Percentiles rank a stretch among this genome's conserved stretches.
These are phyloP conservation scores for Aspidapion aeneum DNA, from an alignment of 2,888 invertebrate species.

Conservation along the genomic window DNA sequence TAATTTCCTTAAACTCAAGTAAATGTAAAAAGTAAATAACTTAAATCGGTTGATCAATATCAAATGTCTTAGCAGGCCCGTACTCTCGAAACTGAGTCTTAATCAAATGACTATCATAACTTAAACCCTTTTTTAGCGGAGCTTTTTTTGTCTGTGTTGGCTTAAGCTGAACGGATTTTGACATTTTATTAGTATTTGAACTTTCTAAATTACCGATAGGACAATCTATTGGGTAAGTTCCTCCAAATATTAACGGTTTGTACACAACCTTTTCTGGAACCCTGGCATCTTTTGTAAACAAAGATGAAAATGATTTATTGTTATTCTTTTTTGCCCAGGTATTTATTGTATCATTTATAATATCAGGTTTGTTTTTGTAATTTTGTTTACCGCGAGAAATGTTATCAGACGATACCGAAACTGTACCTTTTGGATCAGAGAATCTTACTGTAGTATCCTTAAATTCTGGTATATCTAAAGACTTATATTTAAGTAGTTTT, in stretches of 20 bases:
- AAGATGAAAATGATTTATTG: slow-evolving; percentile 41
- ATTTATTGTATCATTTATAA: slow-evolving; percentile 62
- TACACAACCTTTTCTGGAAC: slow-evolving; percentile 44
- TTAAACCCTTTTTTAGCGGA: slow-evolving; percentile 9
- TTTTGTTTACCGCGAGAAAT: background rate
- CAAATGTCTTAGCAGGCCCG: slow-evolving; percentile 53
- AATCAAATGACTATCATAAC: slow-evolving; percentile 3
- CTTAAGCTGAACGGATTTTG: background rate
- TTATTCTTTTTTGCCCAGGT: slow-evolving; percentile 53
- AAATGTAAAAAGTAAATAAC: background rate
- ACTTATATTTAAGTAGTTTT: slow-evolving; percentile 43
- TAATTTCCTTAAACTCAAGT: too few relatives aligned
- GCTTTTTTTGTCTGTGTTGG: slow-evolving; percentile 13
- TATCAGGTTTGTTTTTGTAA: slow-evolving; percentile 47
- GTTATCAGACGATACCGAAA: slow-evolving; percentile 43
- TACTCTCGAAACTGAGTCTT: slow-evolving; percentile 42
- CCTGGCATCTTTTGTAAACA: slow-evolving; percentile 39
- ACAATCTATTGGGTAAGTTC: slow-evolving; percentile 82
- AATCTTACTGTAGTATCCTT: slow-evolving; percentile 42
- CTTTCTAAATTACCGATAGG: slow-evolving; percentile 46
- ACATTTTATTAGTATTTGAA: slow-evolving; percentile 4
- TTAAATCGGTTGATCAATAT: slow-evolving; percentile 57
- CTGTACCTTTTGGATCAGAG: slow-evolving; percentile 41
- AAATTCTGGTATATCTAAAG: slow-evolving; percentile 40
- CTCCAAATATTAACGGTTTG: slow-evolving; percentile 75